Base-by-base conservation (phyloP, 2,888 invertebrate genomes). In the Ormyrus thymus region DNA sequence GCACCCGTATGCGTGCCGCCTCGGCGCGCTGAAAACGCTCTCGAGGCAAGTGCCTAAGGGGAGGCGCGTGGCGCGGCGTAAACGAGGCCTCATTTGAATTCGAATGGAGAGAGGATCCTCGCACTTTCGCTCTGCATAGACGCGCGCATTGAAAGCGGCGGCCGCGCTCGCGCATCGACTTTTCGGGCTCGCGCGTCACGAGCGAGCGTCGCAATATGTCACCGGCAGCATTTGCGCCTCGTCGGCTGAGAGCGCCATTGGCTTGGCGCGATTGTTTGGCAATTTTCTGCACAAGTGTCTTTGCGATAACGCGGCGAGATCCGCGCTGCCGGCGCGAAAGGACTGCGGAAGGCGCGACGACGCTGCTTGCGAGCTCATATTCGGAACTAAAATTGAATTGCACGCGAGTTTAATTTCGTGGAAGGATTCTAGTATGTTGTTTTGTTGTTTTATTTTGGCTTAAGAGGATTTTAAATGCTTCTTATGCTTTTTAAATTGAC, bases 1-100 rank as follows among this genome's bases (percentile, higher is more conserved):
- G 43, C 58, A 29, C 29, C 11, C 8, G 8, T 59, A 59, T 59
- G 59, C 48, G 46, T 69, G 5, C 9, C 58, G 58, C 69, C 46
- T 70, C 50, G 56, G 10, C 56, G 45, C 55, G 68, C 29, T 13
- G 46, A 48, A 48, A 58, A 13, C 15, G 56, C 50, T 58, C 48
- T 46, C 48, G 69, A 58, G 43, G 66, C 74, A 59, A 75, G 81
- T 83, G 84, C 85, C 85, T 83, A 84, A 83, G 55, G 15, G 43
- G 4, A 84, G 87, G 86, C 84, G 87, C 86, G 87, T 86, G 85
- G 87, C 85, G 83, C 84, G 85, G 85, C 84, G 86, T 85, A 85
- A 87, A 87, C 86, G 87, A 86, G 86, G 84, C 82, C 89, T 89
- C 89, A 89, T 89, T 89, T 89, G 89, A 89, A 89, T 89, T 85